Conservation (phyloP, 2,113 vertebrate species). For the Onychostoma macrolepis region DNA sequence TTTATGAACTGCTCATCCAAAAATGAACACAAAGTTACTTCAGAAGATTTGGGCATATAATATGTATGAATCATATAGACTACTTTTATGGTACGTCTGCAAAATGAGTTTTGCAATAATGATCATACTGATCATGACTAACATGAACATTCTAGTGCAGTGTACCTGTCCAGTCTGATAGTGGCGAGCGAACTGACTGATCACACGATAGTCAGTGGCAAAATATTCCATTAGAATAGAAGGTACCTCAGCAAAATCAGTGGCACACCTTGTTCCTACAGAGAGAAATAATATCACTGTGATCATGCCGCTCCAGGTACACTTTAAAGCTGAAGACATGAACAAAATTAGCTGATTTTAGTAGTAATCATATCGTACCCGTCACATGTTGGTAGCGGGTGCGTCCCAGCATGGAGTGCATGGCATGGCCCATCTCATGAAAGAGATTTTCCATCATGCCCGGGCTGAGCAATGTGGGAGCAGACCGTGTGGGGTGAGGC, state of each 20-base stretch:
- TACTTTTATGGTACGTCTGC: neutral
- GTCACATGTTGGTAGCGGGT: slow-evolving; percentile 96
- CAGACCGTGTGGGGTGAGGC: slow-evolving; percentile 76
- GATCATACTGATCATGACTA: neutral
- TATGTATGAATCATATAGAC: neutral
- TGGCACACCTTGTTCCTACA: slow-evolving; percentile 90
- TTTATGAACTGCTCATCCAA: neutral
- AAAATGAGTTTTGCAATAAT: neutral
- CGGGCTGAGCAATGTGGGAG: slow-evolving; percentile 87
- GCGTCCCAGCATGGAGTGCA: slow-evolving; percentile 98
- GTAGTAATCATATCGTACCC: slow-evolving; percentile 72
- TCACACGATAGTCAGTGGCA: slow-evolving; percentile 92
- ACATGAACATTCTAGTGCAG: neutral
- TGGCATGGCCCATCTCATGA: slow-evolving; percentile 98
- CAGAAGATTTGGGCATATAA: neutral
- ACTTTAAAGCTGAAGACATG: neutral
- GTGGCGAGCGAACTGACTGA: slow-evolving; percentile 94
- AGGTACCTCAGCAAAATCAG: slow-evolving; percentile 97
- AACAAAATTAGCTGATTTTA: neutral
- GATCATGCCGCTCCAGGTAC: neutral
- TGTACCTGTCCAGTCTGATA: slow-evolving; percentile 95
- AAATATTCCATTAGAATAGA: slow-evolving; percentile 99
- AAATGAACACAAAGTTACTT: neutral
- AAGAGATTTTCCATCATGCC: slow-evolving; percentile 99
- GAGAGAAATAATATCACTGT: neutral